Evolutionary conservation across 2,888 invertebrate genomes (phyloP).

Genomic region (Coenonympha glycerion): DNA sequence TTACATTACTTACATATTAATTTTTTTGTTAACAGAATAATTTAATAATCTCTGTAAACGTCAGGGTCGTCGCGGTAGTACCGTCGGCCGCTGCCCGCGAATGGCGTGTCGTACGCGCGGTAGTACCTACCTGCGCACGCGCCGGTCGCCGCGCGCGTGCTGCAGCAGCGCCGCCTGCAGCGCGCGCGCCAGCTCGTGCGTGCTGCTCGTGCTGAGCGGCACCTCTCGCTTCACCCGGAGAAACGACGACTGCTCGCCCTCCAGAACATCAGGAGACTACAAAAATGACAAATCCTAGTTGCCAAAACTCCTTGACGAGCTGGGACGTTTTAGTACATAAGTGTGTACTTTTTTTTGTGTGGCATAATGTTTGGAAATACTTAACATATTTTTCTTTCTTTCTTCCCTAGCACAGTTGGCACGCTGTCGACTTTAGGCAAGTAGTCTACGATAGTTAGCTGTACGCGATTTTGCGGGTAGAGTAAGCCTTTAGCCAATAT

Average conservation of each 20-base stretch:
- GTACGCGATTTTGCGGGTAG: no score
- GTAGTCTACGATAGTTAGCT: no score
- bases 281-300: slow-evolving; percentile 7
- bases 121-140: slow-evolving; percentile 55
- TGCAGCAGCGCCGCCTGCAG: slow-evolving; percentile 39
- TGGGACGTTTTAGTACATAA: no score
- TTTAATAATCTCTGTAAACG: slow-evolving; percentile 1
- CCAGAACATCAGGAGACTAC: slow-evolving; percentile 44
- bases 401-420: no score
- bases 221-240: slow-evolving; percentile 50
- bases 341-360: no score
- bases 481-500: no score
- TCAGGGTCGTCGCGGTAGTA: slow-evolving; percentile 12
- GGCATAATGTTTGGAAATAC: no score
- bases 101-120: slow-evolving; percentile 52
- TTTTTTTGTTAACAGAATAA: background rate
- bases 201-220: slow-evolving; percentile 38
- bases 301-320: no score
- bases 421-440: no score
- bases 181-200: slow-evolving; percentile 44
- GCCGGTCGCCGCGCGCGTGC: slow-evolving; percentile 43
- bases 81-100: slow-evolving; percentile 31
- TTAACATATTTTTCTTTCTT: no score
- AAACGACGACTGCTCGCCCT: slow-evolving; percentile 49
- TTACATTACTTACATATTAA: no score